These are phyloP conservation scores for Misgurnus anguillicaudatus DNA, from an alignment of 2,113 vertebrate genomes.

Conservation along the genomic window DNA sequence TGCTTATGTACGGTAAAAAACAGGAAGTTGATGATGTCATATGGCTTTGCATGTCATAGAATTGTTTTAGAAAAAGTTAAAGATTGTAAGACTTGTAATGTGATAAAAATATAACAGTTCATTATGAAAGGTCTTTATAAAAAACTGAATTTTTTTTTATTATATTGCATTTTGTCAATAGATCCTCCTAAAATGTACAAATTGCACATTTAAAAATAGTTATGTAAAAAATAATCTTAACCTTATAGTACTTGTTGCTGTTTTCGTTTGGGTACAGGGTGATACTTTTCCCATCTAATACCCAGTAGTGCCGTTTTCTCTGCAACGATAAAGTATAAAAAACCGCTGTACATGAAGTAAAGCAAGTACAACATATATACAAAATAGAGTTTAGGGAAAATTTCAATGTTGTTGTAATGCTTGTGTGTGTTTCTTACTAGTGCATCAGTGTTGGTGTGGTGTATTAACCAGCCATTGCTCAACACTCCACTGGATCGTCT, in stretches of 20 bases:
- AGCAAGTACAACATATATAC: not conserved
- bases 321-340: slow-evolving; percentile 46
- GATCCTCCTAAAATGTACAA: too few relatives aligned
- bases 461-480: slow-evolving; percentile 73
- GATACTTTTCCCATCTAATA: slow-evolving; percentile 72
- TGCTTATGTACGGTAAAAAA: too few relatives aligned
- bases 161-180: too few relatives aligned
- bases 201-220: too few relatives aligned
- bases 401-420: not conserved
- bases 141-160: too few relatives aligned
- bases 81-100: too few relatives aligned
- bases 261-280: slow-evolving; percentile 73
- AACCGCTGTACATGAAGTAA: not conserved
- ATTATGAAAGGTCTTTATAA: too few relatives aligned
- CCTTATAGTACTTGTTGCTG: slow-evolving; percentile 77
- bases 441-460: slow-evolving; percentile 69
- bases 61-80: too few relatives aligned
- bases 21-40: too few relatives aligned
- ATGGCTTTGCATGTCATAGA: too few relatives aligned
- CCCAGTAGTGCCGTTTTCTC: slow-evolving; percentile 79
- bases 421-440: slow-evolving; percentile 61
- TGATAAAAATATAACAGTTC: too few relatives aligned
- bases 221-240: slow-evolving; percentile 32
- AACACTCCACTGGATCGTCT: slow-evolving; percentile 61
- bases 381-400: too few relatives aligned